A percentile compares a stretch with the other conserved stretches of the same genome.
Evolutionary conservation across 2,113 vertebrate genomes (phyloP).

Genomic region (Aptenodytes forsteri): DNA sequence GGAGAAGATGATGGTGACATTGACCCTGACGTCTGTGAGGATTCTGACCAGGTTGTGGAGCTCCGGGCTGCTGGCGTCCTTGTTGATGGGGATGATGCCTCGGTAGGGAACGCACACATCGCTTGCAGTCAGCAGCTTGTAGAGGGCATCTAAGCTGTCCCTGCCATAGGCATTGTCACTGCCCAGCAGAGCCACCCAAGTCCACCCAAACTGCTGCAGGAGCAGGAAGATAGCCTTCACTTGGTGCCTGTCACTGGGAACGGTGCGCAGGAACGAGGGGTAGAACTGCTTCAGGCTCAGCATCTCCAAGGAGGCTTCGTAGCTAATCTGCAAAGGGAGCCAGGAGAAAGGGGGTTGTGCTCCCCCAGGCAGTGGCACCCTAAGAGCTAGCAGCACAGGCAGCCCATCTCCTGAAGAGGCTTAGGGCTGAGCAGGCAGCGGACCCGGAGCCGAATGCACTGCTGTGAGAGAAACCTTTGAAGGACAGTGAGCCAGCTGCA

Average conservation of each 20-base stretch:
- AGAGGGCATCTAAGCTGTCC: slow-evolving; percentile 55
- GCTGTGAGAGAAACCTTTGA: neutral
- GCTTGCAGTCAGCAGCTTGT: neutral
- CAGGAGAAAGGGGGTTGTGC: neutral
- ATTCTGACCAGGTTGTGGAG: slow-evolving; percentile 45
- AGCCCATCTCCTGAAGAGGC: no score
- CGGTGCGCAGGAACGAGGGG: slow-evolving; percentile 83
- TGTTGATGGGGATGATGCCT: neutral
- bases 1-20: slow-evolving; percentile 63
- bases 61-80: neutral
- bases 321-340: slow-evolving; percentile 77
- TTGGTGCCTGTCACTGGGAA: slow-evolving; percentile 75
- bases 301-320: slow-evolving; percentile 64
- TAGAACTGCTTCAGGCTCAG: slow-evolving; percentile 74
- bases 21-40: slow-evolving; percentile 22
- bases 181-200: slow-evolving; percentile 81
- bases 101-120: slow-evolving; percentile 77
- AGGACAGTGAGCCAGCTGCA: neutral
- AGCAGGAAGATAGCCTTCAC: slow-evolving; percentile 76
- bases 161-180: slow-evolving; percentile 69
- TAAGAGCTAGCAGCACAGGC: rapidly evolving
- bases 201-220: slow-evolving; percentile 78
- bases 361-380: neutral
- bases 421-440: no score
- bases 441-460: rapidly evolving